Base-by-base conservation (phyloP, 2,888 invertebrate genomes). In the Eupeodes latifasciatus region DNA sequence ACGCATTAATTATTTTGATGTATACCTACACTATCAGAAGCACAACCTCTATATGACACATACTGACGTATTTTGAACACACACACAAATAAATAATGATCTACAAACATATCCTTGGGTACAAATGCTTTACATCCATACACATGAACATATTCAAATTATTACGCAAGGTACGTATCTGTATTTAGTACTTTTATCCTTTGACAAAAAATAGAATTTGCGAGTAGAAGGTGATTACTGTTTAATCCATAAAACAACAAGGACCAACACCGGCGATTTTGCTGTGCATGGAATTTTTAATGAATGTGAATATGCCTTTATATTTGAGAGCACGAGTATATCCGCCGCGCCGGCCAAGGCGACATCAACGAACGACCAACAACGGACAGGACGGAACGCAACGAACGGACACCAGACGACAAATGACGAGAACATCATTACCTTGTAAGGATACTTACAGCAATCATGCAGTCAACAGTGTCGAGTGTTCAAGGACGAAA, bases 241-340 rank as follows among this genome's bases (percentile, higher is more conserved):
- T 78, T 85, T n/a, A 85, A 81, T 84, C 74, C 74, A 81, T 85
- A 88, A 88, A 77, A 78, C 75, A 84, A 85, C 81, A 88, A 74
- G 77, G 72, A 57, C 84, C 84, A 74, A 84, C 84, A 88, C 74
- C 69, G 81, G 74, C 53, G 64, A 84, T 64, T 74, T 71, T 81
- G 66, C 67, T 81, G 69, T 84, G 87, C 81, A 81, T 85, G 84
- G 88, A 78, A 88, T 88, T 85, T 67, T 78, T 75, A 88, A 85
- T 88, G 80, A 84, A 71, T 74, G 53, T 64, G 67, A 66, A 67
- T 67, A 72, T 44, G 64, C 61, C 64, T 59, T 61, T 47, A 75
- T 79, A 59, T 59, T 40, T 40, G 4, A 40, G 53, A 44, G n/a
- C 57, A 44, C 57, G 27, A 57, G 75, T 75, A 55, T 71, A 76